Evolutionary conservation across 2,888 invertebrate genomes (phyloP), one percentile per base, ranked within the genome.

Genomic region (Chaitophorus viminalis): DNA sequence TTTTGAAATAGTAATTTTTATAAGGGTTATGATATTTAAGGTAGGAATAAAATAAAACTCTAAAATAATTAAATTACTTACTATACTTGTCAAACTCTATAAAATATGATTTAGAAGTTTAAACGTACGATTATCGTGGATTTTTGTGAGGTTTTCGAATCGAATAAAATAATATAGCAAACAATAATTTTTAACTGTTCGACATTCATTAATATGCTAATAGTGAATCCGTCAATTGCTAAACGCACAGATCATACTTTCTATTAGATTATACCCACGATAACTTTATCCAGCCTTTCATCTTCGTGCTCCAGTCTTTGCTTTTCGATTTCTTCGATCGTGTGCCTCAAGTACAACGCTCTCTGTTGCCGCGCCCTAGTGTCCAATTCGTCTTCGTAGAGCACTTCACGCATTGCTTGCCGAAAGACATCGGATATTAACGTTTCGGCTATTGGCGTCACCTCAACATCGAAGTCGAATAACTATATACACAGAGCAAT

Each of bases 401-500:
- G 94, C 68, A 97, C 96, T 92, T 98, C 98, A 25, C 96, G 93
- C 90, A 98, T 92, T 78, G 97, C 95, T 92, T 97, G 97, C 91
- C 98, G 97, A 89, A 97, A 93, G 89, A 97, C 96, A 92, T 96
- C 96, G 84, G 97, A 97, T 76, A 98, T 96, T 89, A 98, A 93
- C 82, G 95, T 95, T 92, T 98, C 97, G 89, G 98, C 93, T 89
- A 98, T 95, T 3, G 98, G 97, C 91, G 95, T 95, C 85, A 98
- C 97, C 92, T 98, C 98, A 91, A 94, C 92, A 92, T 98, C 97
- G 92, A 97, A 98, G 92, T 98, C 96, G 92, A 97, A 98, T 88
- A 98, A 92, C 95, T 85, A 54, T 74, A 29, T 36, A 29, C 29
- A 77, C n/a, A 46, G 46, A 46, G 14, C 46, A 46, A 46, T 46